phyloP scores from a whole-genome alignment of 2,888 invertebrate species.

The Folsomia candida region DNA sequence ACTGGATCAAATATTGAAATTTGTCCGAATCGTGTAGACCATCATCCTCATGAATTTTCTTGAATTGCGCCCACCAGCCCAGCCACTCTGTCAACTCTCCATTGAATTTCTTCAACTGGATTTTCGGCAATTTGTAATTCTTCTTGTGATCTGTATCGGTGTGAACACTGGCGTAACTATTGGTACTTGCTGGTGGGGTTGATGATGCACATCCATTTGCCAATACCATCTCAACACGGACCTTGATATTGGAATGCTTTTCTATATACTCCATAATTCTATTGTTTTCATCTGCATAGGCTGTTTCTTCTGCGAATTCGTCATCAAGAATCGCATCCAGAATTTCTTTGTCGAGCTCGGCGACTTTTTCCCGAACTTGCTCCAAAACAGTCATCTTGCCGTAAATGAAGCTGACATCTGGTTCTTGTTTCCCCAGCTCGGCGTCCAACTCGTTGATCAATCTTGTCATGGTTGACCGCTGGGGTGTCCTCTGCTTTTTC shows the following conservation, averaged over 20 bases:
- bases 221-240: not conserved
- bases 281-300: too few relatives aligned
- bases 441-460: not conserved
- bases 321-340: not conserved
- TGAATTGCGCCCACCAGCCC: too few relatives aligned
- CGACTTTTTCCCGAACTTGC: not conserved
- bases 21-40: too few relatives aligned
- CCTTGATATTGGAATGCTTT: not conserved
- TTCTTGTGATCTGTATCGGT: too few relatives aligned
- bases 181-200: not conserved
- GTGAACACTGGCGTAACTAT: too few relatives aligned
- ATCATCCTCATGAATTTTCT: too few relatives aligned
- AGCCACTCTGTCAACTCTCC: too few relatives aligned
- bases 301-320: not conserved
- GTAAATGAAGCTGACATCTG: not conserved
- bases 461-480: not conserved
- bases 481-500: not conserved
- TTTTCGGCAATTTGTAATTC: too few relatives aligned
- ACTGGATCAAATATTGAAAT: constrained; percentile 18
- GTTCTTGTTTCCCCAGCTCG: not conserved
- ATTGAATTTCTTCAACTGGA: too few relatives aligned
- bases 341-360: not conserved
- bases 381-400: not conserved
- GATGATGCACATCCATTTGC: not conserved
- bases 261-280: too few relatives aligned